Evolutionary conservation across 2,888 invertebrate species (phyloP).

Genomic region (Drosophila algonquin): DNA sequence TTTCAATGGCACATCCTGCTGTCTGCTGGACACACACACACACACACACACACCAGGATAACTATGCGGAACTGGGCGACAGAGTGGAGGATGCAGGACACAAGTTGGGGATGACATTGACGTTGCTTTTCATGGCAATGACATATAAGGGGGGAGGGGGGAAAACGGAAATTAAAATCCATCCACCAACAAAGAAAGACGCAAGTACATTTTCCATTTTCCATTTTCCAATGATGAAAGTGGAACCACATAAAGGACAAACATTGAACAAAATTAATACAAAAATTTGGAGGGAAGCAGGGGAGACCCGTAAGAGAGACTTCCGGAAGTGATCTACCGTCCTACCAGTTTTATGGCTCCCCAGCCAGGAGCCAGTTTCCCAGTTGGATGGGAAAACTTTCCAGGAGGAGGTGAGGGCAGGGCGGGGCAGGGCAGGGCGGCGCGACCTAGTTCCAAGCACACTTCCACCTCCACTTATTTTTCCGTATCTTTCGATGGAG

Average conservation of each 20-base stretch:
- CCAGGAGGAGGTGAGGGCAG: background rate
- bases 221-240: background rate
- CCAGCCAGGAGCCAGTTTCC: background rate
- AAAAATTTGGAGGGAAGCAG: too few species aligned
- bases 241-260: background rate
- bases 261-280: background rate
- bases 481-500: background rate
- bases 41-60: background rate
- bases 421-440: slow-evolving; percentile 2
- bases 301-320: background rate
- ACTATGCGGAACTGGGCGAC: background rate
- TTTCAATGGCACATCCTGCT: slow-evolving; percentile 8
- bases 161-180: slow-evolving; percentile 72
- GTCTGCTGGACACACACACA: slow-evolving; percentile 1
- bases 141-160: slow-evolving; percentile 58
- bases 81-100: background rate
- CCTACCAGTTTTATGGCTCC: slow-evolving; percentile 35
- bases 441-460: slow-evolving; percentile 28
- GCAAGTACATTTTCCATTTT: background rate
- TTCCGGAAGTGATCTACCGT: background rate
- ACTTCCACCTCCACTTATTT: background rate
- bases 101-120: slow-evolving; percentile 37
- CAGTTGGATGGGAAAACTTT: slow-evolving; percentile 17
- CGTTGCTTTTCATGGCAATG: slow-evolving; percentile 56
- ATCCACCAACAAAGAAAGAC: slow-evolving; percentile 37